A percentile compares a stretch with the other conserved stretches of the same genome.
Conservation (phyloP, 2,888 invertebrate species). For the Melanostoma scalare region DNA sequence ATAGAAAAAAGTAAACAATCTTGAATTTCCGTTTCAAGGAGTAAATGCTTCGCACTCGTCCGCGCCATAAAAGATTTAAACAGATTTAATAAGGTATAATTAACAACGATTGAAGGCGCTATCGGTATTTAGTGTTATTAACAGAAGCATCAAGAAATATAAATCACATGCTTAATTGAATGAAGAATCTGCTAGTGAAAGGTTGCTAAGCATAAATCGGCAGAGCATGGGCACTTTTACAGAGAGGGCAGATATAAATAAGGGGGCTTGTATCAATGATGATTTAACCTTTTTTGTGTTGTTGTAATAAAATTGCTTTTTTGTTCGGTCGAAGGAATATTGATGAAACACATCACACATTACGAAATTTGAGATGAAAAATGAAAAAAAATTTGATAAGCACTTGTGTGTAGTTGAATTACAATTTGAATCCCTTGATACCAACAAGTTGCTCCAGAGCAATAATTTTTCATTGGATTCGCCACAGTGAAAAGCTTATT, state of each 20-base stretch:
- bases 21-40: slow-evolving; percentile 14
- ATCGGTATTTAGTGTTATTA: slow-evolving; percentile 18
- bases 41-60: slow-evolving; percentile 11
- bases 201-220: no score
- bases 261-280: neutral
- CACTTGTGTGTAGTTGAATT: no score
- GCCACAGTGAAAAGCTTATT: no score
- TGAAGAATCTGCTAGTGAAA: slow-evolving; percentile 14
- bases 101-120: neutral
- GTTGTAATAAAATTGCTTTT: no score
- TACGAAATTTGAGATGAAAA: neutral
- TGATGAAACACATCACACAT: no score
- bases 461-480: neutral
- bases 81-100: slow-evolving; percentile 28
- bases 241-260: neutral
- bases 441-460: no score
- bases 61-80: slow-evolving; percentile 5
- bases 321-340: no score
- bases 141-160: slow-evolving; percentile 12
- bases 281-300: neutral
- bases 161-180: slow-evolving; percentile 29
- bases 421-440: no score
- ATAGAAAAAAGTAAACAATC: slow-evolving; percentile 8
- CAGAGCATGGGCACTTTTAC: no score
- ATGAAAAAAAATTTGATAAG: neutral